Conservation (phyloP, 2,113 vertebrate species). For the Myrmophylax atrothorax region DNA sequence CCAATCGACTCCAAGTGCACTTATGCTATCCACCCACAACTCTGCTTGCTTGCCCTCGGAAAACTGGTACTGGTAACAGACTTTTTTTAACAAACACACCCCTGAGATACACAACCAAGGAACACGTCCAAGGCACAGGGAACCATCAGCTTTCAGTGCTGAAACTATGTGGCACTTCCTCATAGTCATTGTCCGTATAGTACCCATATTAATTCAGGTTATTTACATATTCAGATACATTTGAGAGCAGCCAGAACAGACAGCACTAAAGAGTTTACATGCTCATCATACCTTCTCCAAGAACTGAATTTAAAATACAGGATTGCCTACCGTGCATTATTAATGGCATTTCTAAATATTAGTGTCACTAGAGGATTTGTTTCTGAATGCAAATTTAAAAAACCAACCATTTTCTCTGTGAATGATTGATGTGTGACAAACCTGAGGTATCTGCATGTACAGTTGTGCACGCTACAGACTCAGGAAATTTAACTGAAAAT, state of each 20-base stretch:
- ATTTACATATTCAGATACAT: not conserved
- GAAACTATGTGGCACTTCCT: not conserved
- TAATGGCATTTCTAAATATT: not conserved
- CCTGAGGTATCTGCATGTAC: not conserved
- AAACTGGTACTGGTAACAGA: not conserved
- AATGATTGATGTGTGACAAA: not conserved
- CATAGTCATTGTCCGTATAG: not conserved
- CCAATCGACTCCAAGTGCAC: not conserved
- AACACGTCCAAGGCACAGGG: not conserved
- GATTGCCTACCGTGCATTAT: not conserved
- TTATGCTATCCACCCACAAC: not conserved
- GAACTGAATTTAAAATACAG: not conserved
- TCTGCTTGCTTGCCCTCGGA: not conserved
- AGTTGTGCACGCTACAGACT: not conserved
- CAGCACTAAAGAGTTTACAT: not conserved
- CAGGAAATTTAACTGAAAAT: not conserved
- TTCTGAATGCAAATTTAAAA: conserved; percentile 9
- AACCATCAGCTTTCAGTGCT: not conserved
- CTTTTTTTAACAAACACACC: not conserved
- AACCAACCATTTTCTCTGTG: not conserved
- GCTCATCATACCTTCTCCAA: not conserved
- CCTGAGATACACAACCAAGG: not conserved
- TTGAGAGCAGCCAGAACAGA: not conserved
- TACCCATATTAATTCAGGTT: not conserved
- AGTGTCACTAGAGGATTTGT: not conserved